Percentiles rank a stretch among this genome's conserved stretches.
Conservation (phyloP, 1,140 invertebrate genomes). For the Thrips palmi region DNA sequence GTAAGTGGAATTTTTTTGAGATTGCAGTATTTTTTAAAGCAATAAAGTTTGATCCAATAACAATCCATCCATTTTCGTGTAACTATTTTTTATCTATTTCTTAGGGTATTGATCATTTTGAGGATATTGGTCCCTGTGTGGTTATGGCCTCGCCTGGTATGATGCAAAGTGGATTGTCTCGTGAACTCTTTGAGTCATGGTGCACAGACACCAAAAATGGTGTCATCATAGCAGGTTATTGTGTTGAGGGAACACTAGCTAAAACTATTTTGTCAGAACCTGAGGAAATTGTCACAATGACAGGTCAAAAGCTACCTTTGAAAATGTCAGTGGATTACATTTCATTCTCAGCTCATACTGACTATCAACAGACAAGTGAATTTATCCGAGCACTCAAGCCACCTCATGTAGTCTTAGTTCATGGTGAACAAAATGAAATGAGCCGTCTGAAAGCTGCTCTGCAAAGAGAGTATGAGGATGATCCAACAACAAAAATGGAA, state of each 20-base stretch:
- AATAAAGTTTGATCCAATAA: not conserved
- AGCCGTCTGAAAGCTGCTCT: conserved; percentile 83
- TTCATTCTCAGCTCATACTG: conserved; percentile 97
- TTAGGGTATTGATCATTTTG: conserved; percentile 96
- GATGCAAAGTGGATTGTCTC: conserved; percentile 96
- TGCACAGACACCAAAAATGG: conserved; percentile 96
- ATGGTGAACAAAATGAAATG: conserved; percentile 99
- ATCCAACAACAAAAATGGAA: conserved; percentile 67
- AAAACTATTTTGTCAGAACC: conserved; percentile 96
- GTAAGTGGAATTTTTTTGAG: conserved; percentile 25
- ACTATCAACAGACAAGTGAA: conserved; percentile 97
- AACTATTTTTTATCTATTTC: conserved; percentile 14
- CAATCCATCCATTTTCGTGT: not conserved
- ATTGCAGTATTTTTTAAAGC: conserved; percentile 1
- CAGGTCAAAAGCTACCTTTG: conserved; percentile 85
- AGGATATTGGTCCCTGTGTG: conserved; percentile 97
- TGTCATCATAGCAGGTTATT: conserved; percentile 95
- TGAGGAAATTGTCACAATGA: conserved; percentile 89
- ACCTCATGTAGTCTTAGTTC: conserved; percentile 90
- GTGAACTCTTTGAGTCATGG: conserved; percentile 98
- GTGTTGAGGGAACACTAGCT: conserved; percentile 95
- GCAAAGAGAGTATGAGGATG: conserved; percentile 85
- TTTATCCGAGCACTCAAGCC: conserved; percentile 90
- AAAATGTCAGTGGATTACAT: conserved; percentile 99
- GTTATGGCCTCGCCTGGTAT: conserved; percentile 99